Conservation (phyloP, 2,113 vertebrate genomes). For the Datnioides undecimradiatus region DNA sequence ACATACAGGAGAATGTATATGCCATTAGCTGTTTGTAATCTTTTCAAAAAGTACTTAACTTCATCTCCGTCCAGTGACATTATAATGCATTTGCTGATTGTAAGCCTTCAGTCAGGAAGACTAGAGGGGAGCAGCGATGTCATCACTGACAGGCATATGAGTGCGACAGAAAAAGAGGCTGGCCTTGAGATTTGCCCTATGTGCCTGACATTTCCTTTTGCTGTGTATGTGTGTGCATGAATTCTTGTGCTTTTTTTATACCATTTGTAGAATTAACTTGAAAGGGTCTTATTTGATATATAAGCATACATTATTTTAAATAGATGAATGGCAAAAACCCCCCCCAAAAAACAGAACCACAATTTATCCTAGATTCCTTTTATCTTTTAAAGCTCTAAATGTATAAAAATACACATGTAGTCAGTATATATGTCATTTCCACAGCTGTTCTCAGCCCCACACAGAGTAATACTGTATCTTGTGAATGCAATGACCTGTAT, state of each 20-base stretch:
- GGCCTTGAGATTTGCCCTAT: slow-evolving; percentile 5
- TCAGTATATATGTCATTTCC: not conserved
- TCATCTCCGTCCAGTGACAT: slow-evolving; percentile 33
- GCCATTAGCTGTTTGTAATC: slow-evolving; percentile 3
- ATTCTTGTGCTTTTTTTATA: too few relatives aligned
- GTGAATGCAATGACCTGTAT: too few relatives aligned
- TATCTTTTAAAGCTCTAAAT: not conserved
- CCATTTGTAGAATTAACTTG: not conserved
- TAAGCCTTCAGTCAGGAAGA: slow-evolving; percentile 12
- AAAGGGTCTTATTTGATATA: not conserved
- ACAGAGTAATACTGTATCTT: too few relatives aligned
- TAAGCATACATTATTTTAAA: not conserved
- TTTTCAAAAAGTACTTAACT: slow-evolving; percentile 16
- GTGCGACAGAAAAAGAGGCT: slow-evolving; percentile 6
- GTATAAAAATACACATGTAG: not conserved
- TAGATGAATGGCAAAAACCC: not conserved
- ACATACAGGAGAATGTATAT: slow-evolving; percentile 13
- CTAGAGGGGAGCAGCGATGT: slow-evolving; percentile 4
- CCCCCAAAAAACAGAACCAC: too few relatives aligned
- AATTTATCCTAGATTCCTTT: not conserved
- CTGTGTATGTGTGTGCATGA: too few relatives aligned
- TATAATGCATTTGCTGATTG: slow-evolving; percentile 24
- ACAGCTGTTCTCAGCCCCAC: too few relatives aligned
- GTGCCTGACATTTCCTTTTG: too few relatives aligned
- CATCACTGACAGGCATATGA: slow-evolving; percentile 15